Evolutionary conservation across 2,888 invertebrate species (phyloP), one percentile per base, ranked within the genome.

Genomic region (Drosophila austrosaltans): DNA sequence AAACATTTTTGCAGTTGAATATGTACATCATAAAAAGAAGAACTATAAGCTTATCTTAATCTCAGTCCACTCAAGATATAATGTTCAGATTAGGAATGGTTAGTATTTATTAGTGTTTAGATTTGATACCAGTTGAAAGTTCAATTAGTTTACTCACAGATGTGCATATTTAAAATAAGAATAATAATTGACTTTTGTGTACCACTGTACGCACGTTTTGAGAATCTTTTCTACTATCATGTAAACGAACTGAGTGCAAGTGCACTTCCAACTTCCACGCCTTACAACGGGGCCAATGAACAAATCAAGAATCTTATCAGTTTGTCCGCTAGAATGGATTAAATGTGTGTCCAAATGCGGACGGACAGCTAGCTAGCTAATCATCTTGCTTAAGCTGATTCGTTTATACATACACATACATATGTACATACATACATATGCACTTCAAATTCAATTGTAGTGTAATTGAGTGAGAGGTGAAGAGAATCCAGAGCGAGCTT

Each of bases 291-390:
- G 77, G 68, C 66, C 85, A 79, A 69, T 72, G 82, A 57, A 84
- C 79, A 87, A 69, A 56, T 40, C 63, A n/a, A 25, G 4, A 20
- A 12, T 8, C 67, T 82, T 82, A 82, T 87, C 82, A 79, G 59
- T 36, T 58, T 56, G 53, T 44, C 28, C 61, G 66, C 66, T 61
- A 66, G 66, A 48, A 53, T 59, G 74, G 70, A 78, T 76, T 78
- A 65, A 73, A 76, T 72, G 70, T 78, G 65, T 69, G 78, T 16
- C 32, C 20, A 48, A 48, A 16, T 48, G 48, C 25, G 48, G 48
- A 25, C 48, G 76, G 79, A 77, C 74, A 73, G 86, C 80, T 82
- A 87, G 79, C 75, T 72, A 73, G 86, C 80, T 82, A 87, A 82
- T 79, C 88, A 69, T 62, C 42, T 70, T 68, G 80, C 62, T 77